Evolutionary conservation across 2,113 vertebrate genomes (phyloP), one percentile per base, ranked within the genome.

Genomic region (Oreochromis spilurus): DNA sequence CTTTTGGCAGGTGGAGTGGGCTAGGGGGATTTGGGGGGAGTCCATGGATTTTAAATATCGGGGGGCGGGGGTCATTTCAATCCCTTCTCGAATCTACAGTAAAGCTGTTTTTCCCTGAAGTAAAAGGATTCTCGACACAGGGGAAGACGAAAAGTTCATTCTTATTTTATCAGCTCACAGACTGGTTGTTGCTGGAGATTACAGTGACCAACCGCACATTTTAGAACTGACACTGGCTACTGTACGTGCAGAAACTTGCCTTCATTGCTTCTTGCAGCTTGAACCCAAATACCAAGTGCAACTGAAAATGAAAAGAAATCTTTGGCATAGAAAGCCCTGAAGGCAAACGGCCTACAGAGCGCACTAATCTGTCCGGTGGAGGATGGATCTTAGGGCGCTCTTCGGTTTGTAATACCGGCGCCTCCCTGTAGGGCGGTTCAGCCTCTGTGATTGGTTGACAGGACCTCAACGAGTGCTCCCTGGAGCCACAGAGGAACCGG

Each of bases 401-500:
- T 48, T 88, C 19, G 79, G 53, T 89, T 92, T 86, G 72, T 7
- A 4, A 12, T 2, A 48, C 60, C 57, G 38, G 93, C 85, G 9
- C 83, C 84, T 88, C 89, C 84, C 87, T 54, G 24, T 4, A 62
- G 84, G 89, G 90, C 87, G 90, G 91, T 2, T 13, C 4, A 5
- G 31, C 34, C 1, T 12, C 80, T 89, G 82, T 90, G 88, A 93
- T 94, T 94, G 94, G 94, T 6, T 43, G 81, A 84, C 17, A 0
- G 2, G n/a, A 24, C 40, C 40, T 84, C 82, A 77, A 54, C 60
- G 80, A 52, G 48, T 82, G 88, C 88, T 90, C 50, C 65, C 75
- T 34, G 58, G 52, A 83, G 82, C 85, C 81, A 52, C 36, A 86
- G 91, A 93, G 87, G 87, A 93, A 54, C 94, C 93, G 95, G 92